Evolutionary conservation across 2,797 vertebrate species (phyloP).

Genomic region (Liparis tanakae): DNA sequence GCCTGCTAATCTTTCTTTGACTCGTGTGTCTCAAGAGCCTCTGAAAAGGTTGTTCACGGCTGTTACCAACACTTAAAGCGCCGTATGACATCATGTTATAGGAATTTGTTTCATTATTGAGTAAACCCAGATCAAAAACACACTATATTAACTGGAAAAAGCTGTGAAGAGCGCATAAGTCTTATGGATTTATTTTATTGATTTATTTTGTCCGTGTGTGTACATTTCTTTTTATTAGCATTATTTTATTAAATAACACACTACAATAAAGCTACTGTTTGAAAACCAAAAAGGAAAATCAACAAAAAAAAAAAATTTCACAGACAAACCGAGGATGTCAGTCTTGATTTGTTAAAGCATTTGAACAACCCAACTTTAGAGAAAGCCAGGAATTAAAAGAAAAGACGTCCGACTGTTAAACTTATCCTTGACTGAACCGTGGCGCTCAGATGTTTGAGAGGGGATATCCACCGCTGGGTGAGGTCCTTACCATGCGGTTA

Average conservation of each 20-base stretch:
- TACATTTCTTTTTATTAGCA: not conserved
- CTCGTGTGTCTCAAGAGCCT: conserved; percentile 11
- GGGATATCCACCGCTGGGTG: conserved; percentile 39
- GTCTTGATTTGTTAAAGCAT: conserved; percentile 60
- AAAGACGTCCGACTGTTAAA: conserved; percentile 73
- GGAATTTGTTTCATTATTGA: conserved; percentile 7
- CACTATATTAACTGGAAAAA: not conserved
- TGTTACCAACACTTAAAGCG: conserved; percentile 1
- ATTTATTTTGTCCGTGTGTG: not conserved
- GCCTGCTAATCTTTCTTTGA: not conserved
- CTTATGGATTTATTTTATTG: too few relatives aligned
- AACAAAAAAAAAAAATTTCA: conserved; percentile 9
- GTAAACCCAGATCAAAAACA: not conserved
- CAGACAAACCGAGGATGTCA: conserved; percentile 11
- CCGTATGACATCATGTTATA: conserved; percentile 15
- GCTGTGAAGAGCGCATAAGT: not conserved
- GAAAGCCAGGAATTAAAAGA: conserved; percentile 71
- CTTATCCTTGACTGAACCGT: conserved; percentile 69
- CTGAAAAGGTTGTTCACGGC: conserved; percentile 1
- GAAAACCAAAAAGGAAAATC: conserved; percentile 26
- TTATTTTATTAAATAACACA: not conserved
- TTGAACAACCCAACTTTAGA: conserved; percentile 50
- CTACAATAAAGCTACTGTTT: conserved; percentile 23
- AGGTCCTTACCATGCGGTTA: conserved; percentile 35
- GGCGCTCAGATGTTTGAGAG: conserved; percentile 73